Evolutionary conservation across 2,113 vertebrate species (phyloP), one percentile per base, ranked within the genome.

Genomic region (Meleagris gallopavo): DNA sequence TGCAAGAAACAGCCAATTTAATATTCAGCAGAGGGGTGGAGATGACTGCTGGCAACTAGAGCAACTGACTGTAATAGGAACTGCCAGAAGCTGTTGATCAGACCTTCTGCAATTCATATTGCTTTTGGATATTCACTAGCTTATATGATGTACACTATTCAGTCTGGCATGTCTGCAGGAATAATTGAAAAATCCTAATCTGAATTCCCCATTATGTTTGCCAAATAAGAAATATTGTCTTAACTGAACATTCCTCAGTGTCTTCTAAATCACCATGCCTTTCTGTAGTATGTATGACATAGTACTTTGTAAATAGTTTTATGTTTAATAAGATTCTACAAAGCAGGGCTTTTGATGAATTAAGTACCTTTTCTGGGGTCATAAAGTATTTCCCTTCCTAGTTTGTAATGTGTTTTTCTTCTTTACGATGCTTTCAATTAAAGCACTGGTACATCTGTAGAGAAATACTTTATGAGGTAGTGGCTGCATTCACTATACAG

Each of bases 261-360:
- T 50, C 91, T 84, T 91, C 62, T 85, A 83, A 94, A 88, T 89
- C 41, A 89, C 40, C 18, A 11, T 72, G 8, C 17, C 27, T 93
- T 89, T 95, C 60, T 74, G 24, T 10, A 87, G n/a, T 70, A 85
- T 55, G 7, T 41, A n/a, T 83, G 73, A 91, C 11, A 25, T 38
- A 88, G 34, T 74, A 72, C 32, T 82, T 89, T 82, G 62, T 77
- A 77, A 96, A 92, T 76, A 72, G 34, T 29, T 85, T 87, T 74
- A 74, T 43, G 40, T 88, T 93, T 83, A 75, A 89, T 77, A 80
- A 77, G 65, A 65, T 89, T 69, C 36, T 70, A 50, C 46, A 81
- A 50, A 74, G 62, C 40, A 72, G 52, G 60, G 75, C 29, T 92
- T 78, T 54, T 81, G 71, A 91, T 77, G 12, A 75, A 89, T 80